phyloP scores from a whole-genome alignment of 1,140 invertebrate species.

The Carposina sasakii region DNA sequence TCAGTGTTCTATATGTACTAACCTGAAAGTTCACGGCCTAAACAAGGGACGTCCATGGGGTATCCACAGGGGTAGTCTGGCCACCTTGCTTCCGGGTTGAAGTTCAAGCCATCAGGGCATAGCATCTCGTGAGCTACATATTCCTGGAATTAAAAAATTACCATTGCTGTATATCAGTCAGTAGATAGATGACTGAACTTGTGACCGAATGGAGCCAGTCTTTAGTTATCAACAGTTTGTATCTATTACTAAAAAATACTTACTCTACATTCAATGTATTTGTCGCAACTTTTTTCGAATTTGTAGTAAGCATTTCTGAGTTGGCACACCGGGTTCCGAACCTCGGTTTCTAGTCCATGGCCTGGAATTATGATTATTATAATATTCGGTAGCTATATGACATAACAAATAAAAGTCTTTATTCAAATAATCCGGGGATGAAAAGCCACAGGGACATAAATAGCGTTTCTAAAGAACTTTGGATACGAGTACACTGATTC shows the following conservation, averaged over 20 bases:
- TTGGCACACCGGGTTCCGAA: conserved; percentile 15
- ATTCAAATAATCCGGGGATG: no score
- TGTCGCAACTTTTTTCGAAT: conserved; percentile 80
- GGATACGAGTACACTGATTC: no score
- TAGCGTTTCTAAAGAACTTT: no score
- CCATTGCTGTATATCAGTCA: not conserved
- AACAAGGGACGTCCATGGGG: conserved; percentile 84
- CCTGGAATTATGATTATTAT: not conserved
- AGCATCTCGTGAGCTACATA: conserved; percentile 24
- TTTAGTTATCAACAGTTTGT: no score
- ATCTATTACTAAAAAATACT: no score
- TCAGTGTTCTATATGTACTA: no score
- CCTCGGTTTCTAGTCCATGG: no score
- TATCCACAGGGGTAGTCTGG: conserved; percentile 86
- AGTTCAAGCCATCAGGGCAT: conserved; percentile 88
- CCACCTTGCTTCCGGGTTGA: conserved; percentile 77
- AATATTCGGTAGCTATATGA: conserved; percentile 19
- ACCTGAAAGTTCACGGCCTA: conserved; percentile 76
- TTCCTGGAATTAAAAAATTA: conserved; percentile 26
- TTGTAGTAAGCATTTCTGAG: conserved; percentile 73
- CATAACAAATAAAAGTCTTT: conserved; percentile 15
- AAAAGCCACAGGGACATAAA: no score
- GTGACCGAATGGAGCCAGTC: not conserved
- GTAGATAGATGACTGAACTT: not conserved
- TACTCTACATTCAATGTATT: conserved; percentile 72